Base-by-base conservation (phyloP, 2,797 vertebrate genomes). In the Lepus oiostolus region DNA sequence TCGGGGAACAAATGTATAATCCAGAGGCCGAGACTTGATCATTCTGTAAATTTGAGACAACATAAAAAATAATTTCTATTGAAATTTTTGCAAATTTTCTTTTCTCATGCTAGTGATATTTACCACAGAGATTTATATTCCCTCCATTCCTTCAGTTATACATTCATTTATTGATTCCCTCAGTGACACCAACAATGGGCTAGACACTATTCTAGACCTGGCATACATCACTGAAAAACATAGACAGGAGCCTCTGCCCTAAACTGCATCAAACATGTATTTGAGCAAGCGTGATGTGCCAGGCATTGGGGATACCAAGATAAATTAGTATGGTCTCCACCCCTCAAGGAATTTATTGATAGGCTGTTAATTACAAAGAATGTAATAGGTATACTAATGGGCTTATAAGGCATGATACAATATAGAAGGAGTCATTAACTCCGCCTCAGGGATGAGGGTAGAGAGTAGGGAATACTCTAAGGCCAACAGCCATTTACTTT, bases 1-100 rank as follows among this genome's bases (percentile, higher is more conserved):
- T 97, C 99, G 99, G 97, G 99, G 99, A 98, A 99, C 99, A 98
- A 99, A 99, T 97, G 99, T 99, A 97, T 99, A 99, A 95, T 99
- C 99, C 98, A 99, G 99, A 98, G 99, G 98, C 98, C 99, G 99
- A 98, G 98, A 99, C 98, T 99, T 99, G 98, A 99, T 99, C 99
- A 99, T 99, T 98, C 99, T 99, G 97, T 42, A 97, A 97, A 86
- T 88, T 4, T 95, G 58, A 83, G 24, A 92, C 72, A 82, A 91
- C 0, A 75, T 52, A 80, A 84, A 76, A 94, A 79, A 52, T 93
- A 92, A 96, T 82, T 32, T 83, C 91, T 95, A 92, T 82, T 93
- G 38, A 97, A 80, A 26, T 1, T 94, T 95, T 30, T 13, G 71
- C 52, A 90, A 94, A 75, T 85, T 68, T 91, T 68, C 65, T 68